Conservation (phyloP, 2,797 vertebrate genomes). For the Enteromius radiatus region DNA sequence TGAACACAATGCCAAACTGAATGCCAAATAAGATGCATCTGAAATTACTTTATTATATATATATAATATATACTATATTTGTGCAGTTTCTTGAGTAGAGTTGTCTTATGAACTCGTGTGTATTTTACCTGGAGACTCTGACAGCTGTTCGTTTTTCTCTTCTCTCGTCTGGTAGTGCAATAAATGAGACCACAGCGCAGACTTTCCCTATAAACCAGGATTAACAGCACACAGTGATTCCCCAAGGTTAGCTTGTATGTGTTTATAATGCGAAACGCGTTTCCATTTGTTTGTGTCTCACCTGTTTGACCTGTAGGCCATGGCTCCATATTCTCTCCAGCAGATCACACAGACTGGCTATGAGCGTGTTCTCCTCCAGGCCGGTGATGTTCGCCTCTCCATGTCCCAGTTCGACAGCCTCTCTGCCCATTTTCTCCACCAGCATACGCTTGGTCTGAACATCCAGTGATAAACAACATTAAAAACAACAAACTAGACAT, state of each 20-base stretch:
- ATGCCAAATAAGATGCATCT: background rate
- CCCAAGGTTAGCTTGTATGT: background rate
- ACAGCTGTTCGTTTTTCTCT: constrained; percentile 83
- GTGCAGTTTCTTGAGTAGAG: background rate
- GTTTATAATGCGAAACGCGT: background rate
- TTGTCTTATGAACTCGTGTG: background rate
- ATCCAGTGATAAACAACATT: constrained; percentile 8
- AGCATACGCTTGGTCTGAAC: constrained; percentile 94
- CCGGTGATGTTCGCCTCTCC: constrained; percentile 94
- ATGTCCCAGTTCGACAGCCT: constrained; percentile 91
- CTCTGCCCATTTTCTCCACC: constrained; percentile 97
- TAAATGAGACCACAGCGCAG: constrained; percentile 97
- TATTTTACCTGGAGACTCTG: constrained; percentile 85
- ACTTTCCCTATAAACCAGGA: constrained; percentile 84
- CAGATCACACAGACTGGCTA: constrained; percentile 94
- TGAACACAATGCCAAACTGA: background rate
- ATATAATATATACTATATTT: too few species aligned
- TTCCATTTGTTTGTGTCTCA: constrained; percentile 60
- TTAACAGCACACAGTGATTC: background rate
- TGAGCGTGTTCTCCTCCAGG: constrained; percentile 94
- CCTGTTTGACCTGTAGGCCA: constrained; percentile 95
- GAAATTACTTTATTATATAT: too few species aligned
- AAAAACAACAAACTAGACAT: background rate
- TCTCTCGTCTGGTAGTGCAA: constrained; percentile 91
- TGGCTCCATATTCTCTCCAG: constrained; percentile 99